Percentiles rank a stretch among this genome's conserved stretches.
Conservation (phyloP, 2,797 vertebrate genomes). For the Rhynchonycteris naso region DNA sequence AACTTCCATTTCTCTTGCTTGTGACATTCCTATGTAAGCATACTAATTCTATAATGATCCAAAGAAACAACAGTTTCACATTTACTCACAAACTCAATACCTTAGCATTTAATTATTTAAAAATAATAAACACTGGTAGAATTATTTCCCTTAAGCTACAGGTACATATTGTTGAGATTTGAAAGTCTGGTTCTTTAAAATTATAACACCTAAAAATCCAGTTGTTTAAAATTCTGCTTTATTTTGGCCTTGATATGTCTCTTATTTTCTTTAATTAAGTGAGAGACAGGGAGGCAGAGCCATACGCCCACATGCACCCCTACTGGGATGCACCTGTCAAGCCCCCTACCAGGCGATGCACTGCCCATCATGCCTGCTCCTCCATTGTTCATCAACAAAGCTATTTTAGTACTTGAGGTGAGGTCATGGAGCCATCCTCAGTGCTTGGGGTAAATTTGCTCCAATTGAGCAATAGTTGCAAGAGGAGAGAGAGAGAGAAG, state of each 20-base stretch:
- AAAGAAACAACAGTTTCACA: background rate
- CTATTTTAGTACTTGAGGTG: no score
- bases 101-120: slow-evolving; percentile 21
- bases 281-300: no score
- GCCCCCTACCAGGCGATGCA: no score
- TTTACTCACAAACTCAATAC: background rate
- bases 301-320: no score
- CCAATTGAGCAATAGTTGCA: no score
- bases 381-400: no score
- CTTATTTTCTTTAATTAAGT: background rate
- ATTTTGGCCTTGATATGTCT: background rate
- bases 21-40: background rate
- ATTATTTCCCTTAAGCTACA: background rate
- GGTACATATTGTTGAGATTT: background rate
- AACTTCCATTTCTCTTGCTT: background rate
- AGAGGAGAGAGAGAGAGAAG: no score
- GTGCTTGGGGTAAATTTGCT: no score
- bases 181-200: background rate
- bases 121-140: background rate
- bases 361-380: no score
- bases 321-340: no score
- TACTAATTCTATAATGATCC: background rate
- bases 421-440: no score
- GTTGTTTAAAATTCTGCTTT: slow-evolving; percentile 14
- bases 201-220: background rate